Base-by-base conservation (phyloP, 2,888 invertebrate genomes). In the Crematogaster levior region DNA sequence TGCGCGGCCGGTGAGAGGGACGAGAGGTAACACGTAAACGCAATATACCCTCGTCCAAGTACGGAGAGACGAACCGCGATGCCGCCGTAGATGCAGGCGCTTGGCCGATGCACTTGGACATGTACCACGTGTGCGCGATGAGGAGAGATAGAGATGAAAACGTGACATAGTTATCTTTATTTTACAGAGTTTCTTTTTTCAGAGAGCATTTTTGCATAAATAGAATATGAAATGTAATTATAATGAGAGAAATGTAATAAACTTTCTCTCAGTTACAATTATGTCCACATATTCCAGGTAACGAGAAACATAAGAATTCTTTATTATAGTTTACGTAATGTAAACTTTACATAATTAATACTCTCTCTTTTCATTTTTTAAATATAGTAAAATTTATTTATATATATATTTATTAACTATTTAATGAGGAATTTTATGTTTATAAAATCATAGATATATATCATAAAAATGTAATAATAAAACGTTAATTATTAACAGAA, bases 1-100 rank as follows among this genome's bases (percentile, higher is more conserved):
- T 81, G 85, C 83, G 81, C 83, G 81, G 70, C 81, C 61, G 72
- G 15, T n/a, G 48, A 73, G 73, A 72, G 80, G 83, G 81, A 82
- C 82, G 82, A 81, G 82, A 80, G 86, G 84, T 84, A 89, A 91
- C 91, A 91, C 86, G 91, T 86, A 90, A 91, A 92, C 61, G 92
- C 90, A 88, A 89, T 90, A 90, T 86, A 88, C 83, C 80, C 77
- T 24, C 80, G 18, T 74, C 73, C 60, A 51, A 51, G 51, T 53
- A 34, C 34, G 37, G 46, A 60, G 37, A 43, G 48, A 51, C 48
- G 18, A 48, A 48, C 46, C 18, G 75, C 43, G 40, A 12, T 51
- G 51, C 46, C 66, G 66, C 46, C 48, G 66, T 48, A 48, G 30
- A 4, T 72, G 58, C 75, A 51, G 27, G 51, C 24, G 24, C 18